Evolutionary conservation across 1,140 invertebrate species (phyloP).

Genomic region (Hermetia illucens): DNA sequence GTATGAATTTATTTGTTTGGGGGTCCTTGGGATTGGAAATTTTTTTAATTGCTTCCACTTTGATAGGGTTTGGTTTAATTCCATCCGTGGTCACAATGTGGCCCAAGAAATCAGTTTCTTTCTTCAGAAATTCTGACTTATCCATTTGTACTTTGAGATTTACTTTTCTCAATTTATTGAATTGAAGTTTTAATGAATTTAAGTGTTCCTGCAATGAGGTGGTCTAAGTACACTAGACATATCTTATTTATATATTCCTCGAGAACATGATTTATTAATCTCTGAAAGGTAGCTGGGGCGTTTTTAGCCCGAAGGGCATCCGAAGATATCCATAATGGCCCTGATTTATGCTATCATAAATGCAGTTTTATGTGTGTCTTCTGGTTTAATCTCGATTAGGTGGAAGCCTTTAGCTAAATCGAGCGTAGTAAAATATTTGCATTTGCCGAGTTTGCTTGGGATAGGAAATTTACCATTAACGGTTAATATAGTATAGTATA

Average conservation of each 20-base stretch:
- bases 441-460: constrained; percentile 17
- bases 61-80: no score
- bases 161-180: constrained; percentile 7
- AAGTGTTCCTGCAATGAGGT: background rate
- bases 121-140: constrained; percentile 13
- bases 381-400: constrained; percentile 12
- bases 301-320: constrained; percentile 10
- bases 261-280: background rate
- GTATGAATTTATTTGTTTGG: background rate
- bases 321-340: constrained; percentile 9
- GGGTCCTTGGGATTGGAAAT: no score
- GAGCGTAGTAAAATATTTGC: constrained; percentile 26
- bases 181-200: constrained; percentile 2
- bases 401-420: constrained; percentile 31
- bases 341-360: constrained; percentile 7
- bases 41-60: no score
- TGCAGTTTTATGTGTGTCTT: constrained; percentile 17
- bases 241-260: background rate
- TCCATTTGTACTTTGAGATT: constrained; percentile 14
- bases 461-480: no score
- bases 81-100: no score
- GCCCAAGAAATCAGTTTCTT: constrained; percentile 11
- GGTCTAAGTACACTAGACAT: background rate
- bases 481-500: no score
- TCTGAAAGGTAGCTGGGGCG: background rate